These are phyloP conservation scores for Eudorcas thomsonii DNA, from an alignment of 2,113 vertebrate genomes.

Conservation along the genomic window DNA sequence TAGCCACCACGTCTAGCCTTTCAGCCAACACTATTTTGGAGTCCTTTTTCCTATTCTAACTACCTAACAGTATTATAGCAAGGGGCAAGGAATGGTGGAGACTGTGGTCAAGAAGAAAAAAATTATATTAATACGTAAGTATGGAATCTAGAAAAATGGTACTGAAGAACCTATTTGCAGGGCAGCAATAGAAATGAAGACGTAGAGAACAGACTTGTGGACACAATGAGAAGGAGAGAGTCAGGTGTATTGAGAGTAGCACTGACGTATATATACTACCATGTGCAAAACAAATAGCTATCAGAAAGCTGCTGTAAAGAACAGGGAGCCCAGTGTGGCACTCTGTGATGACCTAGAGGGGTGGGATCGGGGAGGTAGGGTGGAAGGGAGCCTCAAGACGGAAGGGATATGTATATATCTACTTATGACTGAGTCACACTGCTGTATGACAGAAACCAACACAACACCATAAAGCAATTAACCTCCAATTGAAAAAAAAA, in stretches of 20 bases:
- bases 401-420: neutral
- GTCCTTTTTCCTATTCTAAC: neutral
- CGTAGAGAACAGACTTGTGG: neutral
- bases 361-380: neutral
- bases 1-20: neutral
- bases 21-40: neutral
- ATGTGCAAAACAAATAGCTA: neutral
- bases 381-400: neutral
- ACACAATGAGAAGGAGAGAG: neutral
- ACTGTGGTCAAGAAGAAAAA: neutral
- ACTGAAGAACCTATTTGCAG: neutral
- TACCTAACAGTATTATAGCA: neutral
- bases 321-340: neutral
- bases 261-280: neutral
- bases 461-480: neutral
- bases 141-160: neutral
- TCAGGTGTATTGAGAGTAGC: neutral
- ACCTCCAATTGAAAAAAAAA: neutral
- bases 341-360: neutral
- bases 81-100: neutral
- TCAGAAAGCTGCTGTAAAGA: neutral
- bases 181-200: neutral
- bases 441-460: neutral
- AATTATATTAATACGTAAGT: neutral
- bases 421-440: neutral